Evolutionary conservation across 2,888 invertebrate genomes (phyloP).

Genomic region (Zygaena filipendulae): DNA sequence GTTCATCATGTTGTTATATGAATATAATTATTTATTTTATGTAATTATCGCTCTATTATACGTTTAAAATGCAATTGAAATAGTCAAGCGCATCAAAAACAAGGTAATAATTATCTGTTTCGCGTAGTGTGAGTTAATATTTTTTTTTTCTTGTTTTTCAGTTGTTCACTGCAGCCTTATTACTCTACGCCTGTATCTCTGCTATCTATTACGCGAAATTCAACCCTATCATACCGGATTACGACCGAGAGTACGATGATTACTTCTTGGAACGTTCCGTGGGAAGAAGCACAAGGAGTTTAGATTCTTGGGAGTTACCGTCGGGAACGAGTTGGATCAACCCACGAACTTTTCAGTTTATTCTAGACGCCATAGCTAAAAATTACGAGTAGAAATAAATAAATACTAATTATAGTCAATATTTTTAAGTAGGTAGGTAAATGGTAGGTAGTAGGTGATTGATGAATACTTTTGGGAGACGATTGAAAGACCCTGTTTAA

Average conservation of each 20-base stretch:
- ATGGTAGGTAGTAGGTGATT: constrained; percentile 22
- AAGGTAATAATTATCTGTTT: too few species aligned
- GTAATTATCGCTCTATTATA: too few species aligned
- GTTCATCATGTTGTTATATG: too few species aligned
- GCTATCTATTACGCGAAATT: constrained; percentile 91
- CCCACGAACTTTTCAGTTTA: constrained; percentile 73
- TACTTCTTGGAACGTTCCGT: constrained; percentile 78
- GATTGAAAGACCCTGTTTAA: too few species aligned
- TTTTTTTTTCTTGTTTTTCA: constrained; percentile 42
- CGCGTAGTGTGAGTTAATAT: too few species aligned
- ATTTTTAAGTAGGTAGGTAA: constrained; percentile 19
- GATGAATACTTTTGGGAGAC: too few species aligned
- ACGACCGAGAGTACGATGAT: constrained; percentile 78
- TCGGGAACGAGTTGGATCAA: constrained; percentile 67
- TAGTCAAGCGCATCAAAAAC: too few species aligned
- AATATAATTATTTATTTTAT: too few species aligned
- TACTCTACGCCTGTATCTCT: constrained; percentile 86
- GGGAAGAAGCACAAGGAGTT: constrained; percentile 51
- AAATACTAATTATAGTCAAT: not conserved
- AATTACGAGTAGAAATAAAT: constrained; percentile 40
- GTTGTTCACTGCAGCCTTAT: constrained; percentile 82
- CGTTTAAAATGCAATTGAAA: too few species aligned
- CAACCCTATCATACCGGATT: constrained; percentile 83
- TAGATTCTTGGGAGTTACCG: constrained; percentile 38
- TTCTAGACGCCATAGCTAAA: constrained; percentile 66